A percentile compares a stretch with the other conserved stretches of the same genome.
phyloP scores from a whole-genome alignment of 2,113 vertebrate genomes.

The Ochotona princeps region DNA sequence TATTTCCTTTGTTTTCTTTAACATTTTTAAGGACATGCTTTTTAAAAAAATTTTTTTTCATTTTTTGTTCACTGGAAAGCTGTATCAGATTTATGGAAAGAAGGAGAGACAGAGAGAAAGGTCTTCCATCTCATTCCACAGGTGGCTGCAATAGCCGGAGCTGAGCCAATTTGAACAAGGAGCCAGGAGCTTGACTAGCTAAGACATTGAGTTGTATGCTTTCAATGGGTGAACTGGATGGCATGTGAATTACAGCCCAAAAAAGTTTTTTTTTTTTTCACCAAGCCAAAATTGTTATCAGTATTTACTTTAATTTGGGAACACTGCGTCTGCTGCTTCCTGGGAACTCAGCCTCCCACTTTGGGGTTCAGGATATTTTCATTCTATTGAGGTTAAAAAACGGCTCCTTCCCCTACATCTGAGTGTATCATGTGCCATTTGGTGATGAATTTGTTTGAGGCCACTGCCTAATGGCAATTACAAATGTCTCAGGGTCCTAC shows the following conservation, averaged over 20 bases:
- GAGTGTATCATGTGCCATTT: not conserved
- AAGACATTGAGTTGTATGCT: not conserved
- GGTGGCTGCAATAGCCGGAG: too few species aligned
- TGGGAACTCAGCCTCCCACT: not conserved
- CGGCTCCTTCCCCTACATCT: not conserved
- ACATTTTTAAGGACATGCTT: too few species aligned
- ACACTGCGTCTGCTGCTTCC: not conserved
- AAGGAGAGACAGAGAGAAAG: too few species aligned
- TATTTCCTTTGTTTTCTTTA: too few species aligned
- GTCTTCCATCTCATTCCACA: too few species aligned
- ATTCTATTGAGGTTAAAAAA: slow-evolving; percentile 15
- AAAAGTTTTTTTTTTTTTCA: slow-evolving; percentile 16
- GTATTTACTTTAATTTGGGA: slow-evolving; percentile 65
- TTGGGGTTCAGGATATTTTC: not conserved
- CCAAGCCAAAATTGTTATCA: slow-evolving; percentile 39
- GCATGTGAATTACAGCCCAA: slow-evolving; percentile 17
- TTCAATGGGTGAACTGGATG: slow-evolving; percentile 10
- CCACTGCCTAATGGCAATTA: not conserved
- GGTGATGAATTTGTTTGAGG: slow-evolving; percentile 38
- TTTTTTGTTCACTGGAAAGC: too few species aligned
- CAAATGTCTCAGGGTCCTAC: not conserved
- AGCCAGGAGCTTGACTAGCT: not conserved
- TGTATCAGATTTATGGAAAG: too few species aligned
- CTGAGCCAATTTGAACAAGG: too few species aligned
- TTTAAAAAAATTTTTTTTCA: too few species aligned